A percentile compares a stretch with the other conserved stretches of the same genome.
phyloP scores from a whole-genome alignment of 2,888 invertebrate species.

The Bembecia ichneumoniformis region DNA sequence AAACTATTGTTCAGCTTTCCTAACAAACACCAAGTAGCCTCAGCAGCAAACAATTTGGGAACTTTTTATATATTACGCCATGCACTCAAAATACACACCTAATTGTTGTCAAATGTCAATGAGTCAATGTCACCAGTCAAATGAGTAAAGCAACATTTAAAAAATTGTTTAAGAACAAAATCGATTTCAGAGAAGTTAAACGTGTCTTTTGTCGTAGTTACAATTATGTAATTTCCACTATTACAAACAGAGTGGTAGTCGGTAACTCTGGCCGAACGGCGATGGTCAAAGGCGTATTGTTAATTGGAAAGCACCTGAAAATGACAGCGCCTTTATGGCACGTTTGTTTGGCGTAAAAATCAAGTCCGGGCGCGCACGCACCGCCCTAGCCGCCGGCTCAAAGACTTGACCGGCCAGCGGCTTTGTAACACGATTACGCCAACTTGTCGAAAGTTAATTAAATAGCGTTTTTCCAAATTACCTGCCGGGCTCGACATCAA shows the following conservation, averaged over 20 bases:
- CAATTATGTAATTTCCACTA: constrained; percentile 24
- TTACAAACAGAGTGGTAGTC: constrained; percentile 46
- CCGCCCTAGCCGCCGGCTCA: constrained; percentile 36
- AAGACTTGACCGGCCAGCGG: constrained; percentile 64
- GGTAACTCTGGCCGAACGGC: constrained; percentile 42
- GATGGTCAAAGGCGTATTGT: constrained; percentile 66
- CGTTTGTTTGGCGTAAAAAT: constrained; percentile 66
- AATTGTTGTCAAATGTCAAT: no score
- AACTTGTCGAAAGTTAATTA: constrained; percentile 73
- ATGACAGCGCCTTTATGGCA: constrained; percentile 67
- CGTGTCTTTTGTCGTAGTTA: no score
- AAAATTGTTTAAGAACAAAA: no score
- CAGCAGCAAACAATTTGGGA: no score
- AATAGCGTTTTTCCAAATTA: constrained; percentile 72
- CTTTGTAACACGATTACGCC: constrained; percentile 70
- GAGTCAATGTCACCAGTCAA: no score
- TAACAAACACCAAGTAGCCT: constrained; percentile 6
- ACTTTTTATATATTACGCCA: no score
- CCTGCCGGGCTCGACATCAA: constrained; percentile 61
- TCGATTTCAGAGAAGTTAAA: no score
- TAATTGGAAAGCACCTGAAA: constrained; percentile 70
- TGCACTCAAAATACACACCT: no score
- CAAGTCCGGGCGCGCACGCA: constrained; percentile 37
- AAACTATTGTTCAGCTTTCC: constrained; percentile 51
- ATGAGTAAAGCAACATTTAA: no score